Percentiles rank a stretch among this genome's conserved stretches.
phyloP scores from a whole-genome alignment of 2,113 vertebrate genomes.

The Smithornis capensis region DNA sequence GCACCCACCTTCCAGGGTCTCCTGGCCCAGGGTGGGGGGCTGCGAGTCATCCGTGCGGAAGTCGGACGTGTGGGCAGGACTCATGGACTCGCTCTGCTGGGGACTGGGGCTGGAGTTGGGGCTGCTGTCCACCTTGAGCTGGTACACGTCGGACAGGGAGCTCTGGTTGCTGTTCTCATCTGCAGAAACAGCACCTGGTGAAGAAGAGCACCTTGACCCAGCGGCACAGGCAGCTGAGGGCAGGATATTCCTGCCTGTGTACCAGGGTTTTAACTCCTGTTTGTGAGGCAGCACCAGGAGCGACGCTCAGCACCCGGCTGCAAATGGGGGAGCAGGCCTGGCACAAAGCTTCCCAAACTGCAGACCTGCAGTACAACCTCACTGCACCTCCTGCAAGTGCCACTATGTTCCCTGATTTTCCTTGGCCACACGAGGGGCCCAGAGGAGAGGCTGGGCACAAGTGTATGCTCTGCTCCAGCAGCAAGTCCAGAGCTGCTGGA shows the following conservation, averaged over 20 bases:
- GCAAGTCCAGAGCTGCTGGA: accelerated
- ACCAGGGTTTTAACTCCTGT: not conserved
- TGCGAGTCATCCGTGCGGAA: conserved; percentile 92
- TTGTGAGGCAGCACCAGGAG: not conserved
- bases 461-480: not conserved
- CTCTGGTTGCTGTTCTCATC: conserved; percentile 99
- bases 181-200: conserved; percentile 68
- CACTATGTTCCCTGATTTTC: not conserved
- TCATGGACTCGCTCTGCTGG: conserved; percentile 90
- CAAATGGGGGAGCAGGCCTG: accelerated
- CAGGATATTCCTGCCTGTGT: not conserved
- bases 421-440: accelerated
- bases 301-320: not conserved
- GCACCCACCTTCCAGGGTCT: conserved; percentile 87
- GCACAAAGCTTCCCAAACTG: not conserved
- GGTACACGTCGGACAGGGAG: conserved; percentile 91
- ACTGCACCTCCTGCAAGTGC: accelerated
- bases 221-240: not conserved
- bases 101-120: conserved; percentile 90
- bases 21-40: conserved; percentile 94
- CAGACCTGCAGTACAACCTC: not conserved
- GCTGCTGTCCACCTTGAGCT: conserved; percentile 93
- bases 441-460: not conserved
- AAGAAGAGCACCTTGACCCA: conserved; percentile 33
- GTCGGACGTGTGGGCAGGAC: conserved; percentile 84